Base-by-base conservation (phyloP, 1,140 invertebrate species). In the Caenorhabditis inopinata region DNA sequence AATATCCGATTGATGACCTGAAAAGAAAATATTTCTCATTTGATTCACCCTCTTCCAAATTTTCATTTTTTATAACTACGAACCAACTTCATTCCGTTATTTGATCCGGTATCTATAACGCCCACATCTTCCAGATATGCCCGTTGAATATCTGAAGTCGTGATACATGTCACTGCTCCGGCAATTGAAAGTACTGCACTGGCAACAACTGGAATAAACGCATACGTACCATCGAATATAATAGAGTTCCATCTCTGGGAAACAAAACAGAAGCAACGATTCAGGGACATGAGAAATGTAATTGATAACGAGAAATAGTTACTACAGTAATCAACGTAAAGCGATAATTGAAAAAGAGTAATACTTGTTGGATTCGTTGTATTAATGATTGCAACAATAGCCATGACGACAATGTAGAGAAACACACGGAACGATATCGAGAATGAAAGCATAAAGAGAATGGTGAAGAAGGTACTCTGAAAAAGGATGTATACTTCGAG, bases 261-360 rank as follows among this genome's bases (percentile, higher is more conserved):
- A 4, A 68, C 32, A 21, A 68, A 68, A 21, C 58, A 68, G 5
- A 68, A 68, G 27, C 58, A 68, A 29, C 32, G 32, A 14, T 68
- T 68, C 9, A 68, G 32, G 0, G 58, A 68, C 32, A 68, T 42
- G 4, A 35, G 32, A 21, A 68, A 68, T 6, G 58, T 68, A 18
- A 68, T 42, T 0, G 58, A 9, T 18, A 68, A 12, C n/a, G 58
- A 68, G 58, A 68, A 68, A n/a, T 38, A 38, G 32, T 68, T 68
- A 29, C 32, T 38, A 68, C 58, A 68, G n/a, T 68, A 68, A 21
- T 68, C 58, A 1, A 68, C n/a, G 32, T 68, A 68, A 9, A 68
- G 32, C 2, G 58, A 68, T 12, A 2, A 38, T 38, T 42, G 27
- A 3, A 9, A 21, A 0, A 68, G 32, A 3, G 32, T 21, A 0